Evolutionary conservation across 2,797 vertebrate genomes (phyloP), one percentile per base, ranked within the genome.

Genomic region (Borostomias antarcticus): DNA sequence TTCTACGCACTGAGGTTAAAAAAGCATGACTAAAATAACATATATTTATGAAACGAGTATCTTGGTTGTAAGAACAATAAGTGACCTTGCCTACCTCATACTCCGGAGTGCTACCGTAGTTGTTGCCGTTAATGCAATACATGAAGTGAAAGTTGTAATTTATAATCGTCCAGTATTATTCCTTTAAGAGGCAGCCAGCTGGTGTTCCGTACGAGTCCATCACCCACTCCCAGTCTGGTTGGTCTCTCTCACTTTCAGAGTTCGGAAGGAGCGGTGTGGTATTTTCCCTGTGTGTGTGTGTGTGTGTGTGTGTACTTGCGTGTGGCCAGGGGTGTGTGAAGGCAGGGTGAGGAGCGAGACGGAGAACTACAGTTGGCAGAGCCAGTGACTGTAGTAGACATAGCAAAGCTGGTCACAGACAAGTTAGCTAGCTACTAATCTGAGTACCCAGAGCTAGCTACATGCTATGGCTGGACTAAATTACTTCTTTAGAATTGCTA

Each of bases 101-200:
- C 60, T 65, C 50, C 40, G 23, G 57, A 62, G 2, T 56, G 29
- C 37, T 45, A 35, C 10, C 50, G 69, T 58, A 48, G 15, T 50
- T 60, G 26, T 17, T 9, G 10, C 48, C n/a, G 43, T 51, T n/a
- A n/a, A n/a, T n/a, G n/a, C n/a, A n/a, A n/a, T 25, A 30, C 35
- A 56, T 11, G 37, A 35, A 65, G 8, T 56, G 35, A 30, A n/a
- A 23, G 32, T 53, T 58, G 43, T 25, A 61, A 60, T 52, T 37
- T 51, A 32, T 28, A 29, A 28, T 29, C n/a, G 28, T 66, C 7
- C 28, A 58, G 62, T 60, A 23, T 59, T 28, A 8, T 56, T 62
- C 17, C 35, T 66, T 71, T 60, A 10, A 7, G 21, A 58, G 3
- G 4, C 33, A 60, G 60, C 61, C 23, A 69, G 11, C 40, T 6